Conservation (phyloP, 1,140 invertebrate species). For the Papilio polytes region DNA sequence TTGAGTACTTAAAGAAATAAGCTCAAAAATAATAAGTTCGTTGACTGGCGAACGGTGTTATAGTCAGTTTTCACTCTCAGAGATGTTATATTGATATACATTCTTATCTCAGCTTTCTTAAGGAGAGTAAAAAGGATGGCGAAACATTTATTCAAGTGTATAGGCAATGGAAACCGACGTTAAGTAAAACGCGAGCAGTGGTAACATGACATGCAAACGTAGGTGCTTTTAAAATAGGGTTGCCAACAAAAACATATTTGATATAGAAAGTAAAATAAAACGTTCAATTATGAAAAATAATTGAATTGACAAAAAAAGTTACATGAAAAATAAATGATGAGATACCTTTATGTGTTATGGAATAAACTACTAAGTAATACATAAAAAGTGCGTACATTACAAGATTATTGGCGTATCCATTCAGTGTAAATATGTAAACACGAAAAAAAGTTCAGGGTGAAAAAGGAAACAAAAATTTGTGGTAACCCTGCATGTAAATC, state of each 20-base stretch:
- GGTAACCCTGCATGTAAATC: constrained; percentile 15
- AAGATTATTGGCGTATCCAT: too few species aligned
- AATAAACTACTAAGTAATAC: too few species aligned
- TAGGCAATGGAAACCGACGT: neutral
- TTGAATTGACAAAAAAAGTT: too few species aligned
- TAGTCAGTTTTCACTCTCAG: neutral
- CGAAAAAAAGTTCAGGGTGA: too few species aligned
- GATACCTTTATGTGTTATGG: too few species aligned
- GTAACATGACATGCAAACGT: constrained; percentile 22
- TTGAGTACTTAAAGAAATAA: constrained; percentile 21
- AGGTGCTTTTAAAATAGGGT: constrained; percentile 15
- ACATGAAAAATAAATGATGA: too few species aligned
- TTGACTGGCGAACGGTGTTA: neutral
- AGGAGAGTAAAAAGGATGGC: neutral
- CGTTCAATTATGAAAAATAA: too few species aligned
- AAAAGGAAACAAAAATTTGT: too few species aligned
- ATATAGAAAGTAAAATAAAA: too few species aligned
- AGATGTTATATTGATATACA: neutral
- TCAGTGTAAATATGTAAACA: too few species aligned
- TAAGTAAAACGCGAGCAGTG: constrained; percentile 14
- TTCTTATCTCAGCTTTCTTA: neutral
- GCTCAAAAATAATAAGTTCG: constrained; percentile 16
- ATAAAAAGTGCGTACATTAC: too few species aligned
- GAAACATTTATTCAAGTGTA: neutral
- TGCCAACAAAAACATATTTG: neutral